Percentiles rank a stretch among this genome's conserved stretches.
These are phyloP conservation scores for Acrocephalus scirpaceus DNA, from an alignment of 2,797 vertebrate species.

Conservation along the genomic window DNA sequence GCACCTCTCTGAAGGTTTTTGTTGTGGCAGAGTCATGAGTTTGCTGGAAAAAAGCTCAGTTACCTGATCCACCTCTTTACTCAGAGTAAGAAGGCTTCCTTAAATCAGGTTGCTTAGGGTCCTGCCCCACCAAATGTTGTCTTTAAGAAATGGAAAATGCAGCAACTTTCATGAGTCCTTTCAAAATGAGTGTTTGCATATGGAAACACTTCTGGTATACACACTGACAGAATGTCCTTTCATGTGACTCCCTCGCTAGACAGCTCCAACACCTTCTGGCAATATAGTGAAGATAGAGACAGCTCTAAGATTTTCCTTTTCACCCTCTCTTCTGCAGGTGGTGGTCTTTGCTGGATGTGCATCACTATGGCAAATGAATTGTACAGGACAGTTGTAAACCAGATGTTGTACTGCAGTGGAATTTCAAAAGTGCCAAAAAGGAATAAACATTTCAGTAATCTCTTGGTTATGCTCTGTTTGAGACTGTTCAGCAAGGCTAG, in stretches of 20 bases:
- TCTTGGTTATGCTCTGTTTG: neutral
- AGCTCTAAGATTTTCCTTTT: neutral
- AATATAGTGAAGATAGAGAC: neutral
- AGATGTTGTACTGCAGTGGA: neutral
- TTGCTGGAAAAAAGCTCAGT: neutral
- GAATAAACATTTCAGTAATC: neutral
- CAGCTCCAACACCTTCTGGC: neutral
- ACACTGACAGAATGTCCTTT: neutral
- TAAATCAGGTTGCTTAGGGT: neutral
- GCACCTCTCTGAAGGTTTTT: neutral
- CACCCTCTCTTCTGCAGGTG: neutral
- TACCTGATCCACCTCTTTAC: neutral
- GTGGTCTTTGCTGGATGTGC: neutral
- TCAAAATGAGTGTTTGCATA: neutral
- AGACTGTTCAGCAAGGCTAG: neutral
- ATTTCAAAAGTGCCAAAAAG: neutral
- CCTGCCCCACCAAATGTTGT: neutral
- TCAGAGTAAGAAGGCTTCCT: neutral
- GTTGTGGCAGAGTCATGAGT: neutral
- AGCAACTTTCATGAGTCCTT: neutral
- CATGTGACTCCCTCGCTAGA: neutral
- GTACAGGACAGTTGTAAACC: neutral
- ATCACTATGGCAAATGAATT: neutral
- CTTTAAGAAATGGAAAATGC: neutral
- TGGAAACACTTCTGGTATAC: rapidly evolving